Evolutionary conservation across 2,797 vertebrate species (phyloP), one percentile per base, ranked within the genome.

Genomic region (Vespertilio murinus): DNA sequence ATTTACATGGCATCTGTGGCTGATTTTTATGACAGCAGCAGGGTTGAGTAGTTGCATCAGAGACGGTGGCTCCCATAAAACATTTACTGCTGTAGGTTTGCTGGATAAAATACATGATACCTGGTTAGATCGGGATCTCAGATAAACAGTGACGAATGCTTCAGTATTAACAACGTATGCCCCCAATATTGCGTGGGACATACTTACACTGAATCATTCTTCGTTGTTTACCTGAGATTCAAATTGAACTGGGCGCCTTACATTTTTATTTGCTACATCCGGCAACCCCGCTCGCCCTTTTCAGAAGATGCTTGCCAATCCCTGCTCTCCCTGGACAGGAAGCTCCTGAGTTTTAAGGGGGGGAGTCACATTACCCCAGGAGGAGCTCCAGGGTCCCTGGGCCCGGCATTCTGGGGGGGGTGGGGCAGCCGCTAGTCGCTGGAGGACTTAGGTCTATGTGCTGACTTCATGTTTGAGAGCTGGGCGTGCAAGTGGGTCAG

Each of bases 401-500:
- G 23, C n/a, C 42, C 35, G 9, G 5, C 0, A 0, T 64, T 71
- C 73, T 14, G 54, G 22, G 54, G 54, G 49, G 49, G 49, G 10
- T 1, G 4, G 28, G n/a, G 14, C 6, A 73, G 13, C 69, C 0
- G 1, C 30, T 25, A 6, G 30, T 30, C 13, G 74, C 82, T 38
- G 2, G 28, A n/a, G 49, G 5, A 22, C 11, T 0, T 4, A 9
- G 3, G 17, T 17, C 84, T 54, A 10, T 23, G 1, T 23, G 2
- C 54, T 2, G 0, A 3, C 10, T 22, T 40, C 49, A 0, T 3
- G 22, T 61, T n/a, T 35, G 47, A 71, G 16, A 49, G 20, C 67
- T 13, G 73, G 67, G 69, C 1, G 0, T 11, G 0, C 54, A 30
- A 12, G 10, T 0, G 4, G 38, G 2, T 8, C 2, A 0, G 38